phyloP scores from a whole-genome alignment of 2,888 invertebrate species.

The Habrosyne pyritoides region DNA sequence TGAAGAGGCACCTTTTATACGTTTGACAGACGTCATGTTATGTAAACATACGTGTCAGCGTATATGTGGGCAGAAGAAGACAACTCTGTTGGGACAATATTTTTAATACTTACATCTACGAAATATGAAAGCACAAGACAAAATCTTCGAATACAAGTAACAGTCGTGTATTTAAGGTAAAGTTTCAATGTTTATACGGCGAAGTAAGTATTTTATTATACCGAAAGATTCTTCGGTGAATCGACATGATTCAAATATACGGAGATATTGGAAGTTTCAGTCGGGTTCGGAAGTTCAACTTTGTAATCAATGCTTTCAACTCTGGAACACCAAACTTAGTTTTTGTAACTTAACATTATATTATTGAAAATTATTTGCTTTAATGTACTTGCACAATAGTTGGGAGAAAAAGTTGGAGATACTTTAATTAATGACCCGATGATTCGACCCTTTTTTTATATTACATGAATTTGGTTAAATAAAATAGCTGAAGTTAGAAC shows the following conservation, averaged over 20 bases:
- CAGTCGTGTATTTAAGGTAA: background rate
- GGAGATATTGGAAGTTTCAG: slow-evolving; percentile 33
- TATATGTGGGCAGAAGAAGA: slow-evolving; percentile 48
- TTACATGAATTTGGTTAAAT: too few species aligned
- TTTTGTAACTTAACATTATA: slow-evolving; percentile 9
- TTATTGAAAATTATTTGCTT: slow-evolving; percentile 9
- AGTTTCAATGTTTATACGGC: slow-evolving; percentile 7
- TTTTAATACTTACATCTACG: slow-evolving; percentile 23
- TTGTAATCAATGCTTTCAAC: slow-evolving; percentile 36
- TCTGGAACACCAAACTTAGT: slow-evolving; percentile 18
- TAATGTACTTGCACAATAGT: background rate
- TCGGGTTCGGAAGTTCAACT: slow-evolving; percentile 29
- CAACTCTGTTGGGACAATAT: slow-evolving; percentile 18
- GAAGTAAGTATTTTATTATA: slow-evolving; percentile 10
- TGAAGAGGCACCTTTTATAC: slow-evolving; percentile 56
- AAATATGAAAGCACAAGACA: slow-evolving; percentile 15
- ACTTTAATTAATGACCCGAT: background rate
- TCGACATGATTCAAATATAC: slow-evolving; percentile 25
- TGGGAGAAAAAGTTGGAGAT: background rate
- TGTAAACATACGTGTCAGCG: slow-evolving; percentile 59
- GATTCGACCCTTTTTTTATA: background rate
- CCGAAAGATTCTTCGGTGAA: slow-evolving; percentile 8
- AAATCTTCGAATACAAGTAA: background rate
- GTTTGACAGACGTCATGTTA: slow-evolving; percentile 68
- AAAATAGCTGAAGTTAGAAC: background rate